Evolutionary conservation across 2,797 vertebrate genomes (phyloP).

Genomic region (Sternotherus odoratus): DNA sequence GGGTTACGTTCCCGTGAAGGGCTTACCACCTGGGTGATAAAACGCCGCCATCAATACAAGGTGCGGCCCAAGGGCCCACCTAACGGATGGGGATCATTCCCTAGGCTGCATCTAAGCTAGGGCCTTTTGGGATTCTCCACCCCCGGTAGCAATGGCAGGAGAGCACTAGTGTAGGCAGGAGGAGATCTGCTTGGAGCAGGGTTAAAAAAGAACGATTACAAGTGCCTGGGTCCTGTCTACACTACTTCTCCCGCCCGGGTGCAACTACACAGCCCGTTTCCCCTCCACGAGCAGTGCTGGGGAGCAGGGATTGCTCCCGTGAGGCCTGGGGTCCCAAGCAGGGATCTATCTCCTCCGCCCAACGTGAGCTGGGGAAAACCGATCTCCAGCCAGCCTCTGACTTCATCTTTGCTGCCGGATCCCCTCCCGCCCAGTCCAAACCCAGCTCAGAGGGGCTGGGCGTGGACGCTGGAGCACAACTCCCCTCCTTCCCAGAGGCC

Average conservation of each 20-base stretch:
- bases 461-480: not conserved
- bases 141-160: not conserved
- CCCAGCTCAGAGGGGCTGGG: too few relatives aligned
- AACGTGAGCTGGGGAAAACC: not conserved
- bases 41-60: not conserved
- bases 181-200: not conserved
- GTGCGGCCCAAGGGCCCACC: not conserved
- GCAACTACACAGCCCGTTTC: not conserved
- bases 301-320: not conserved
- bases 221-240: not conserved
- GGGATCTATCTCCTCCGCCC: not conserved
- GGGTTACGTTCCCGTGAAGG: fast-evolving
- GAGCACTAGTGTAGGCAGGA: not conserved
- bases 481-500: not conserved
- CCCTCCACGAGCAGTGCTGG: not conserved
- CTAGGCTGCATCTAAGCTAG: not conserved
- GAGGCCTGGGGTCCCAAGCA: not conserved
- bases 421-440: not conserved
- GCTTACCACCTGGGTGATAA: not conserved
- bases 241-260: too few relatives aligned
- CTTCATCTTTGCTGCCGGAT: not conserved
- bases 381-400: not conserved
- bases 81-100: not conserved
- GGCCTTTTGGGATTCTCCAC: not conserved
- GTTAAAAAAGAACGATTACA: not conserved